A percentile compares a stretch with the other conserved stretches of the same genome.
Conservation (phyloP, 2,888 invertebrate genomes). For the Diloba caeruleocephala region DNA sequence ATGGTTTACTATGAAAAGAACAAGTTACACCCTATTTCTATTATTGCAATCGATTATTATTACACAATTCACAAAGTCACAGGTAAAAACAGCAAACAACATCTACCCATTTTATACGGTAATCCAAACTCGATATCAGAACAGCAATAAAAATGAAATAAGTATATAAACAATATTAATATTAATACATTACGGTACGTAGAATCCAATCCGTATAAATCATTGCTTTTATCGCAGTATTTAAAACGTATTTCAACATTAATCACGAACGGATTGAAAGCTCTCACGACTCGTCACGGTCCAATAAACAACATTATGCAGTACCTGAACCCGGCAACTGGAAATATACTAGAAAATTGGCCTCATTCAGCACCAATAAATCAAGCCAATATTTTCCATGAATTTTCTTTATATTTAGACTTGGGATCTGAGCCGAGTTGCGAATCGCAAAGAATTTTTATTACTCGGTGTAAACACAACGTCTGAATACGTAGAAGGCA, state of each 20-base stretch:
- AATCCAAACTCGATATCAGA: conserved; percentile 30
- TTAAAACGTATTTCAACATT: conserved; percentile 63
- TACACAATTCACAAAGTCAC: no score
- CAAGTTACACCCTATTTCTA: no score
- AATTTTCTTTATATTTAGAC: conserved; percentile 43
- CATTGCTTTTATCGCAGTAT: conserved; percentile 51
- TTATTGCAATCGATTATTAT: no score
- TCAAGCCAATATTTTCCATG: conserved; percentile 42
- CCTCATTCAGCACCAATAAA: conserved; percentile 48
- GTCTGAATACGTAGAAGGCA: conserved; percentile 79
- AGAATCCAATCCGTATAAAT: conserved; percentile 39
- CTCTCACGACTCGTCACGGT: conserved; percentile 61
- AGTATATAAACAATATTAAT: conserved; percentile 37
- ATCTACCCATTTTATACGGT: conserved; percentile 7
- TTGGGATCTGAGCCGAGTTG: conserved; percentile 37
- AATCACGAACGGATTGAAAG: conserved; percentile 65
- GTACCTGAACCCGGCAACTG: conserved; percentile 35
- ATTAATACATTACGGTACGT: conserved; percentile 34
- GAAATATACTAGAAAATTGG: conserved; percentile 55
- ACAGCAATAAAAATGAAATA: conserved; percentile 44
- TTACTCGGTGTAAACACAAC: conserved; percentile 78
- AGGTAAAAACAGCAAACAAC: background rate
- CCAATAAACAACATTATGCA: conserved; percentile 61
- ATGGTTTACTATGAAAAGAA: no score
- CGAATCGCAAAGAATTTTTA: conserved; percentile 73